Evolutionary conservation across 2,797 vertebrate genomes (phyloP), one percentile per base, ranked within the genome.

Genomic region (Lophura swinhoii): DNA sequence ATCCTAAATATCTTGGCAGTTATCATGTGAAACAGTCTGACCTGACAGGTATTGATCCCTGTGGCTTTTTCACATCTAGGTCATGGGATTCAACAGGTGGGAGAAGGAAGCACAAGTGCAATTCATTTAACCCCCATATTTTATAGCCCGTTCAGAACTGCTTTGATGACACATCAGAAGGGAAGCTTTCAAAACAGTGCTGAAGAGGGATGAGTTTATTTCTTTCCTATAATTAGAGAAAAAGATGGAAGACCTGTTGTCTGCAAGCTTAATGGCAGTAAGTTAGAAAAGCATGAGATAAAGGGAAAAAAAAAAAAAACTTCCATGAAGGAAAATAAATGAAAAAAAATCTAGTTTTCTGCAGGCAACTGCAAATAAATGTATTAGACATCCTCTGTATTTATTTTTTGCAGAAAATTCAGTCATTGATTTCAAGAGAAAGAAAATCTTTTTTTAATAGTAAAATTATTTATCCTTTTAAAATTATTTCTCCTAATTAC

Each of bases 141-240:
- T 96, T 94, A 92, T 87, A 96, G 46, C 58, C 59, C 28, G 4
- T 53, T 95, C 85, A 75, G 70, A 74, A 51, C 62, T 93, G 91
- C 95, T 92, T 96, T 97, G 94, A 92, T 91, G 85, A 55, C 59
- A 88, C 88, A 93, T 97, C 91, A 95, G 96, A 96, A 88, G 87
- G 83, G 22, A 85, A 59, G 71, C 26, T 95, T 97, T 93, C 91
- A 96, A 96, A 97, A 84, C 86, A 68, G 90, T 51, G 51, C 74
- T 77, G 80, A 93, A 96, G 77, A 90, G 82, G 48, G 59, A 88
- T 64, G 66, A 84, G 35, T 83, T 93, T 91, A 77, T 96, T 97
- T 97, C 44, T 43, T 87, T 86, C 70, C 53, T 87, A 2, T 74
- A 88, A 73, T 88, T 91, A 93, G 67, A 69, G 71, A 76, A 90